These are phyloP conservation scores for Caiman crocodilus DNA, from an alignment of 2,797 vertebrate species.

Conservation along the genomic window DNA sequence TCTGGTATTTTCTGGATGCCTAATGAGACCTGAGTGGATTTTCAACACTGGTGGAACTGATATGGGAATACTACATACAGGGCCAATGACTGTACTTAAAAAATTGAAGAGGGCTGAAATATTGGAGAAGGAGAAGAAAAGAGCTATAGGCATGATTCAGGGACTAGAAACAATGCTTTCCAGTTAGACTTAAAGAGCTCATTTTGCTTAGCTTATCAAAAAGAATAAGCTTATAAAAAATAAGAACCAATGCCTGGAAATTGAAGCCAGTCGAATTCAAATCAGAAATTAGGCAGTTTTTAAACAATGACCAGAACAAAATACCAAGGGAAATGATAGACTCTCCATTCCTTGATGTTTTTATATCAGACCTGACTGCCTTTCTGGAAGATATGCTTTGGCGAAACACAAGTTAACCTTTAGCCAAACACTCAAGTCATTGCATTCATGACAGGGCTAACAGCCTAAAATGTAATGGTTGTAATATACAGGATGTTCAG, in stretches of 20 bases:
- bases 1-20: background rate
- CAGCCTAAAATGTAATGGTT: background rate
- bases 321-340: background rate
- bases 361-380: background rate
- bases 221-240: background rate
- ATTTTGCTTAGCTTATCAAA: background rate
- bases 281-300: constrained; percentile 9
- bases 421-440: constrained; percentile 5
- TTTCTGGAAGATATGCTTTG: constrained; percentile 2
- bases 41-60: constrained; percentile 11
- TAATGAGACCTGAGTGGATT: background rate
- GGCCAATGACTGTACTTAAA: background rate
- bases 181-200: background rate
- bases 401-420: background rate
- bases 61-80: background rate
- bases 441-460: constrained; percentile 11
- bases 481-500: constrained; percentile 16
- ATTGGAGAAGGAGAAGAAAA: background rate
- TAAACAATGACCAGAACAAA: constrained; percentile 1
- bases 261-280: constrained; percentile 9
- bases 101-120: constrained; percentile 16
- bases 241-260: background rate
- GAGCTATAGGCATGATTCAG: background rate
- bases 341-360: constrained; percentile 2
- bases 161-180: background rate